Base-by-base conservation (phyloP, 2,113 vertebrate species). In the Silurus meridionalis region DNA sequence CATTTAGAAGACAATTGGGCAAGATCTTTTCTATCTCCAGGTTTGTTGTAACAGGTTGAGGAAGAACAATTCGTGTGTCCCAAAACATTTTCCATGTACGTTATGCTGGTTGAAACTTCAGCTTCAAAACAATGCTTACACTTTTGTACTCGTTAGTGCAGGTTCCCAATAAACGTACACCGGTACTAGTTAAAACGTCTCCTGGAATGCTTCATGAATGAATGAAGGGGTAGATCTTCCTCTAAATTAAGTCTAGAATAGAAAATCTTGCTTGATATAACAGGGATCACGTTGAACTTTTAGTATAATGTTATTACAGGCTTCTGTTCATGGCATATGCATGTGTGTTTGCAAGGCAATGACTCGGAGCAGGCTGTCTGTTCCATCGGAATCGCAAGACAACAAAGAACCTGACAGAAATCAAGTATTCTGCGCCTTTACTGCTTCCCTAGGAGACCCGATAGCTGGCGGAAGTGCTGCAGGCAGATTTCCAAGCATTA, bases 401-500 rank as follows among this genome's bases (percentile, higher is more conserved):
- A 82, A 53, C 80, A 66, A 66, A 23, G 21, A 14, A 52, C 23
- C 80, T 82, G 48, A 66, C 80, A 82, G 23, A 67, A 66, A 82
- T 66, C 80, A 50, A 52, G 21, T 52, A 66, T 82, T 50, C 80
- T 52, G 61, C 48, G 2, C 0, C 11, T 55, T 23, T 53, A 77
- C 23, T 14, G 10, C 50, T 53, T 7, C 23, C 74, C 74, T 77
- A 14, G 50, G 74, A 77, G 74, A 77, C 74, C 50, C 6, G 23
- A 52, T 82, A 52, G 80, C 80, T n/a, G 66, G 19, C 23, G 17
- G 80, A 81, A 52, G 80, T 82, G 80, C 61, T 82, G 61, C 80
- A 82, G 48, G 46, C 21, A 66, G 61, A 66, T 82, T 82, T 66
- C 14, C 61, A 52, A 14, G 23, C 61, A 66, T 66, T 50, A 53